A percentile compares a stretch with the other conserved stretches of the same genome.
phyloP scores from a whole-genome alignment of 2,888 invertebrate genomes.

The Parthenolecanium corni region DNA sequence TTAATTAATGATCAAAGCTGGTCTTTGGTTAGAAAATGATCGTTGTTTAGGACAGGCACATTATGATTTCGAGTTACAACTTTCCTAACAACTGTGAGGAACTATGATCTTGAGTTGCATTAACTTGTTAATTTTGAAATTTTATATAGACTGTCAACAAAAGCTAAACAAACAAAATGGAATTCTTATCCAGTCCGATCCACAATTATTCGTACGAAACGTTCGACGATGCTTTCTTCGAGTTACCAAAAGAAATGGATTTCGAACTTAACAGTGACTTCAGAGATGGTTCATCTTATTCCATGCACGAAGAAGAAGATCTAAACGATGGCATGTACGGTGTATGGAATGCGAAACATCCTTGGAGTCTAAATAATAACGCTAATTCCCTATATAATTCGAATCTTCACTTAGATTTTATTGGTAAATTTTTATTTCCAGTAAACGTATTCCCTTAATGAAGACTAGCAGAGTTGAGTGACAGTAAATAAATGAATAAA shows the following conservation, averaged over 20 bases:
- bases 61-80: too few species aligned
- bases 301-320: constrained; percentile 13
- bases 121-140: neutral
- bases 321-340: constrained; percentile 21
- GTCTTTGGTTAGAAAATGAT: too few species aligned
- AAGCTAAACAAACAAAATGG: neutral
- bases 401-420: constrained; percentile 32
- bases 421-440: constrained; percentile 29
- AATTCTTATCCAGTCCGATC: constrained; percentile 18
- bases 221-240: constrained; percentile 21
- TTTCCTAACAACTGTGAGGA: too few species aligned
- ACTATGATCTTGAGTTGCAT: too few species aligned
- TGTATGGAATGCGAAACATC: constrained; percentile 25
- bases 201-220: constrained; percentile 13
- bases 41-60: too few species aligned
- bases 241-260: constrained; percentile 26
- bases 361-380: constrained; percentile 24
- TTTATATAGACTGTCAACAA: neutral
- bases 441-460: too few species aligned
- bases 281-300: constrained; percentile 6
- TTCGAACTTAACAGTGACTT: constrained; percentile 9
- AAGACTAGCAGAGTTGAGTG: too few species aligned
- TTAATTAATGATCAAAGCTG: too few species aligned
- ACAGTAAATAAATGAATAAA: too few species aligned
- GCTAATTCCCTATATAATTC: constrained; percentile 31